Conservation (phyloP, 2,888 invertebrate genomes). For the Erannis defoliaria region DNA sequence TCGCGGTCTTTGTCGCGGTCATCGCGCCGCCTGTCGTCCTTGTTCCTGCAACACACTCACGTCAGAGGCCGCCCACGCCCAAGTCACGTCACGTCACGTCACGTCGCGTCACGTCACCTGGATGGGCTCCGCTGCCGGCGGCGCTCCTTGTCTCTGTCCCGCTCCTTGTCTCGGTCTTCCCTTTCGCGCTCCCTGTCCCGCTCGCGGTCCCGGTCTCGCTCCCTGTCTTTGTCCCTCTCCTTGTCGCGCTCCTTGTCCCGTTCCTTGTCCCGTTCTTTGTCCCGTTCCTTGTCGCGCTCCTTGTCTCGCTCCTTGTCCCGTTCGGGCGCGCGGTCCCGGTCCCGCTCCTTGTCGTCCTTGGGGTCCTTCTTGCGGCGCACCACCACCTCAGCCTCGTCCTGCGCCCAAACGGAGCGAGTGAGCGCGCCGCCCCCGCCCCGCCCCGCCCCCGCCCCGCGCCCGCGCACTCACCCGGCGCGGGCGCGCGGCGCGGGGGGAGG, state of each 20-base stretch:
- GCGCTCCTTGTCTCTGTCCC: constrained; percentile 86
- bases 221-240: constrained; percentile 56
- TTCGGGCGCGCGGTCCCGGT: constrained; percentile 63
- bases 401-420: constrained; percentile 64
- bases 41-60: constrained; percentile 18
- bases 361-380: constrained; percentile 80
- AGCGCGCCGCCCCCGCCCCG: constrained; percentile 19
- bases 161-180: constrained; percentile 62
- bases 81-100: not conserved
- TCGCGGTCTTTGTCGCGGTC: constrained; percentile 60
- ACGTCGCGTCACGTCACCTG: constrained; percentile 55
- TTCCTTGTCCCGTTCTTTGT: constrained; percentile 67
- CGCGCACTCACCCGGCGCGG: not conserved
- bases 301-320: constrained; percentile 65
- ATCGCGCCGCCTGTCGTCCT: constrained; percentile 47
- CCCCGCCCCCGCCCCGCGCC: constrained; percentile 11
- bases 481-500: not conserved
- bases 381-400: constrained; percentile 90
- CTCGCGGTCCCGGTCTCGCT: constrained; percentile 56
- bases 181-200: constrained; percentile 65
- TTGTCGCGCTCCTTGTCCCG: constrained; percentile 37
- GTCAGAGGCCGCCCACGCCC: not conserved
- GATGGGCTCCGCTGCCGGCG: constrained; percentile 59
- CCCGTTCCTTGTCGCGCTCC: constrained; percentile 57
- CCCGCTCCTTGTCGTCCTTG: constrained; percentile 61